phyloP scores from a whole-genome alignment of 2,888 invertebrate species.

The Leptinotarsa rubiginosa region DNA sequence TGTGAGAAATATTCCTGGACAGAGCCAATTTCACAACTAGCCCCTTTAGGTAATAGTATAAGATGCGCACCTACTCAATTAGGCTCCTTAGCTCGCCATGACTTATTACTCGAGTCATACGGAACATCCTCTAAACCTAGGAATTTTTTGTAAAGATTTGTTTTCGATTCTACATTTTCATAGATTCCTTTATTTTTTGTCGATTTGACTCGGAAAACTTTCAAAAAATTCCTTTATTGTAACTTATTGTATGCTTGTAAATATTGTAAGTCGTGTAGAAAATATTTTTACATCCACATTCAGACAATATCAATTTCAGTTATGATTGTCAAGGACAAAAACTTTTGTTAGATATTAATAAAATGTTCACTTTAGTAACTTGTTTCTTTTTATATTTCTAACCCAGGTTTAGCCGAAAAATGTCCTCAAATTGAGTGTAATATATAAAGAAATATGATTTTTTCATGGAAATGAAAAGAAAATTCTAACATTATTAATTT shows the following conservation, averaged over 20 bases:
- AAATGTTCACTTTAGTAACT: conserved; percentile 28
- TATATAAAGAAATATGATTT: too few relatives aligned
- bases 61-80: too few relatives aligned
- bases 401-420: not conserved
- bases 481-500: too few relatives aligned
- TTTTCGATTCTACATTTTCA: too few relatives aligned
- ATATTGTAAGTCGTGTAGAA: conserved; percentile 54
- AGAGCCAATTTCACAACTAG: not conserved
- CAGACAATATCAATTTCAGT: conserved; percentile 60
- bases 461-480: too few relatives aligned
- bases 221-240: conserved; percentile 24
- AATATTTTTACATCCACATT: conserved; percentile 62
- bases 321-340: conserved; percentile 32
- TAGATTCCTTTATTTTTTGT: not conserved
- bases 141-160: too few relatives aligned
- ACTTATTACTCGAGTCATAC: too few relatives aligned
- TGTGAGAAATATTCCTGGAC: not conserved
- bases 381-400: not conserved
- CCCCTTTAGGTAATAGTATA: too few relatives aligned
- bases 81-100: too few relatives aligned
- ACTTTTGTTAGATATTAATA: conserved; percentile 39
- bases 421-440: not conserved
- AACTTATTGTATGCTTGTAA: conserved; percentile 42
- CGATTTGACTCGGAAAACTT: not conserved
- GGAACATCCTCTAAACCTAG: too few relatives aligned